A percentile compares a stretch with the other conserved stretches of the same genome.
These are phyloP conservation scores for Oncorhynchus kisutch DNA, from an alignment of 2,113 vertebrate genomes.

Conservation along the genomic window DNA sequence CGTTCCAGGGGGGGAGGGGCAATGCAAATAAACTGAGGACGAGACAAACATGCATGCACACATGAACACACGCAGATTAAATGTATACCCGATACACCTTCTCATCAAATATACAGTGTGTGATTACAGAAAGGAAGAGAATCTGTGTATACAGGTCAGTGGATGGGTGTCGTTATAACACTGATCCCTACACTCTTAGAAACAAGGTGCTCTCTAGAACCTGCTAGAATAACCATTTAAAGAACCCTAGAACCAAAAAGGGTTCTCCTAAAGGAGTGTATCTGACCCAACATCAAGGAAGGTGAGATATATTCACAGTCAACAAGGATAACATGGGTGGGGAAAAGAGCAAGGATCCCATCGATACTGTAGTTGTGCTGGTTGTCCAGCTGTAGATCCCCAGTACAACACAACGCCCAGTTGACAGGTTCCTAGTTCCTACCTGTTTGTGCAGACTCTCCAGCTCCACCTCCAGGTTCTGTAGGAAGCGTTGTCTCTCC, in stretches of 20 bases:
- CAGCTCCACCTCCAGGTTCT: constrained; percentile 76
- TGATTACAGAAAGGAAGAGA: neutral
- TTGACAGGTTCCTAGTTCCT: constrained; percentile 10
- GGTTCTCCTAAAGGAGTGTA: too few species aligned
- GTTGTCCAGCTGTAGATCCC: neutral
- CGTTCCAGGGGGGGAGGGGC: too few species aligned
- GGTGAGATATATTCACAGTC: constrained; percentile 19
- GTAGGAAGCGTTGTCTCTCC: constrained; percentile 77
- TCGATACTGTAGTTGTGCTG: neutral
- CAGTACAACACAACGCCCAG: neutral
- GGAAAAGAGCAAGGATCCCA: neutral
- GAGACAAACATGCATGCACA: neutral
- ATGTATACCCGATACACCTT: neutral
- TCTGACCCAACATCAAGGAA: neutral
- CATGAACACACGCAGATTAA: neutral
- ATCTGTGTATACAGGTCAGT: neutral
- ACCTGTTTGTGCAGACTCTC: constrained; percentile 80
- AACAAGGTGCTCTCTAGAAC: neutral
- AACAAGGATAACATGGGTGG: too few species aligned
- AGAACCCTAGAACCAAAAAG: too few species aligned
- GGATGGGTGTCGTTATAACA: neutral
- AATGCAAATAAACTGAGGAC: neutral
- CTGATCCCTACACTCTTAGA: too few species aligned
- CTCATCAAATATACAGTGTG: neutral
- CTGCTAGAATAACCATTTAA: neutral